Percentiles rank a stretch among this genome's conserved stretches.
phyloP scores from a whole-genome alignment of 2,797 vertebrate species.

The Sylvilagus floridanus region DNA sequence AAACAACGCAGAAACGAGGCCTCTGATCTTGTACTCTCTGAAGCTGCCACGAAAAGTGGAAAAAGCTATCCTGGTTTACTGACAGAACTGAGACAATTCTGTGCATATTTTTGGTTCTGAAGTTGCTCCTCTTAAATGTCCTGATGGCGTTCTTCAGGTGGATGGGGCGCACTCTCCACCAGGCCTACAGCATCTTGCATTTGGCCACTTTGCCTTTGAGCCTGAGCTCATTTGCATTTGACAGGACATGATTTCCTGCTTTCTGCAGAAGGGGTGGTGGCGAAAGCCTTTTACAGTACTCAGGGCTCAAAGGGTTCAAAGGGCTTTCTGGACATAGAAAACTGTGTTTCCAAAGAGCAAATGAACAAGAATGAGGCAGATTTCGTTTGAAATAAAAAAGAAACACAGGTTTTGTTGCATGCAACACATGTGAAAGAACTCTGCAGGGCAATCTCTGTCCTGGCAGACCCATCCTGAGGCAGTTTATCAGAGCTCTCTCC shows the following conservation, averaged over 20 bases:
- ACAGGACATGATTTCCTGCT: conserved; percentile 80
- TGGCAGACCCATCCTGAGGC: conserved; percentile 47
- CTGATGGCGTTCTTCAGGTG: background rate
- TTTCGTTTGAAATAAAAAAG: conserved; percentile 78
- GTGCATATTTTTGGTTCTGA: background rate
- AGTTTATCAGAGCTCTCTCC: conserved; percentile 51
- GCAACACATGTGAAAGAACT: conserved; percentile 67
- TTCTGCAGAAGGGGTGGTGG: conserved; percentile 56
- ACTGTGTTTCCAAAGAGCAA: conserved; percentile 80
- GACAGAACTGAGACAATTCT: conserved; percentile 24
- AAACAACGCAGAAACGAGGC: background rate
- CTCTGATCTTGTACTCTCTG: background rate
- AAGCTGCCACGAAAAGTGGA: background rate
- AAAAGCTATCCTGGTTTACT: conserved; percentile 10
- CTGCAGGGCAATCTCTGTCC: conserved; percentile 68
- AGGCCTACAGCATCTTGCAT: conserved; percentile 24
- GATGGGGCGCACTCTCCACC: background rate
- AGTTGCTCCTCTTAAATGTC: background rate
- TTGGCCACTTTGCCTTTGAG: conserved; percentile 75
- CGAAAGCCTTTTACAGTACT: conserved; percentile 70
- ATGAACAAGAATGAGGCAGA: conserved; percentile 79
- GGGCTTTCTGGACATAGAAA: conserved; percentile 79
- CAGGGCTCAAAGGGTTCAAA: conserved; percentile 75
- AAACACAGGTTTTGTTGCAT: conserved; percentile 79
- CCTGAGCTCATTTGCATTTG: conserved; percentile 82